A percentile compares a stretch with the other conserved stretches of the same genome.
phyloP scores from a whole-genome alignment of 1,140 invertebrate species.

The Charaxes varanes region DNA sequence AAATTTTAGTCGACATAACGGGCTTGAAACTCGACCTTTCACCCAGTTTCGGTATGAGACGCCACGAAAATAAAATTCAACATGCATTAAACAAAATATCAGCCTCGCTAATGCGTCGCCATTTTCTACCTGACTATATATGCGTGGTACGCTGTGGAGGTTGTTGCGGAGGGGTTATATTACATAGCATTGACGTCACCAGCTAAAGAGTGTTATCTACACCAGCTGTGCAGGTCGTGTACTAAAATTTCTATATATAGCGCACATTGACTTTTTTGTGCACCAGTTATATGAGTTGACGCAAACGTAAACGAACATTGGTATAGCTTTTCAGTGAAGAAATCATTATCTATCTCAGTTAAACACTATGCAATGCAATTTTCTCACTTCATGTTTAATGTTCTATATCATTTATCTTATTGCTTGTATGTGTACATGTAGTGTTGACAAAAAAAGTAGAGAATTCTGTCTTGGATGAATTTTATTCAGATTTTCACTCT shows the following conservation, averaged over 20 bases:
- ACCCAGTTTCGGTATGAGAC: constrained; percentile 22
- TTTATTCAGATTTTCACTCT: no score
- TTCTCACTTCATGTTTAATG: no score
- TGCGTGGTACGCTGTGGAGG: no score
- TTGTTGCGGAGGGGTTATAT: constrained; percentile 5
- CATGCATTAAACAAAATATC: constrained; percentile 40
- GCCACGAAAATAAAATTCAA: constrained; percentile 38
- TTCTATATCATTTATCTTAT: no score
- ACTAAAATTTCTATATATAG: constrained; percentile 36
- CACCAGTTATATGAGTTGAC: constrained; percentile 20
- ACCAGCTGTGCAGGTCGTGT: constrained; percentile 48
- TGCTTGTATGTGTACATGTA: no score
- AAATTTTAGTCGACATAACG: constrained; percentile 14
- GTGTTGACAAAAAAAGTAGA: no score
- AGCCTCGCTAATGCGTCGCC: constrained; percentile 31
- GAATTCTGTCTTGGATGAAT: no score
- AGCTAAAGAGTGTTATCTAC: constrained; percentile 33
- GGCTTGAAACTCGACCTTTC: constrained; percentile 7
- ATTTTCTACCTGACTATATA: no score
- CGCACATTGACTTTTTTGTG: constrained; percentile 37
- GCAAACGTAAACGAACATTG: background rate
- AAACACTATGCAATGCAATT: no score
- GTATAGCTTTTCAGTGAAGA: constrained; percentile 6
- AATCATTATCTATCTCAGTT: background rate
- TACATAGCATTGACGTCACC: constrained; percentile 3